Percentiles rank a stretch among this genome's conserved stretches.
phyloP scores from a whole-genome alignment of 2,797 vertebrate species.

The Vespertilio murinus region DNA sequence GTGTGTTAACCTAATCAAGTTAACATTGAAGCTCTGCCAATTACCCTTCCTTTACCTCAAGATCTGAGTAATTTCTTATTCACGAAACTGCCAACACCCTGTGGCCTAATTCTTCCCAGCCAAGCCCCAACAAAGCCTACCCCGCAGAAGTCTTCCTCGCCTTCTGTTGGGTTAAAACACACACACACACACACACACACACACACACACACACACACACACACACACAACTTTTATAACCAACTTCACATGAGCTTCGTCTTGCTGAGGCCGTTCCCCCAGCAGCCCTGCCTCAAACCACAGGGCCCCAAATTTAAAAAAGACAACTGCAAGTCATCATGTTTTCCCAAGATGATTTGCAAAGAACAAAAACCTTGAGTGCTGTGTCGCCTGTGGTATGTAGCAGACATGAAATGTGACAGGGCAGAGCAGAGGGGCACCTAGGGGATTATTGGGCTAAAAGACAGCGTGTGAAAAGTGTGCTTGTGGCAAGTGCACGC shows the following conservation, averaged over 20 bases:
- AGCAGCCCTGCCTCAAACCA: constrained; percentile 51
- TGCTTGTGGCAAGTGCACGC: neutral
- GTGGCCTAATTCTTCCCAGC: constrained; percentile 47
- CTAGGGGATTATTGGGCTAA: neutral
- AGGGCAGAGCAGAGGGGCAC: neutral
- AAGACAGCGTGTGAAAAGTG: neutral
- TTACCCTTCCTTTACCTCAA: constrained; percentile 48
- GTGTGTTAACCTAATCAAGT: constrained; percentile 46
- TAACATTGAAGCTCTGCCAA: constrained; percentile 48
- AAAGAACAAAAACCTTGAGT: neutral
- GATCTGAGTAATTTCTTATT: constrained; percentile 55
- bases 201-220: too few species aligned
- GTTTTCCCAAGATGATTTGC: constrained; percentile 55
- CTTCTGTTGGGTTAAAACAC: neutral
- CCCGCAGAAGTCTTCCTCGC: neutral
- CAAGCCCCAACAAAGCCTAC: neutral
- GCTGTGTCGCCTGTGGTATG: constrained; percentile 33
- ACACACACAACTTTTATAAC: constrained; percentile 25
- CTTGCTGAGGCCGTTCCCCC: neutral
- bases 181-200: too few species aligned
- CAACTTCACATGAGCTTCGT: neutral
- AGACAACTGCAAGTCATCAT: constrained; percentile 7
- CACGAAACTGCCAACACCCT: constrained; percentile 43
- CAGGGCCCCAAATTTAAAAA: neutral
- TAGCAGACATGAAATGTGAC: constrained; percentile 3